Base-by-base conservation (phyloP, 1,140 invertebrate species). In the Neelides sp. region DNA sequence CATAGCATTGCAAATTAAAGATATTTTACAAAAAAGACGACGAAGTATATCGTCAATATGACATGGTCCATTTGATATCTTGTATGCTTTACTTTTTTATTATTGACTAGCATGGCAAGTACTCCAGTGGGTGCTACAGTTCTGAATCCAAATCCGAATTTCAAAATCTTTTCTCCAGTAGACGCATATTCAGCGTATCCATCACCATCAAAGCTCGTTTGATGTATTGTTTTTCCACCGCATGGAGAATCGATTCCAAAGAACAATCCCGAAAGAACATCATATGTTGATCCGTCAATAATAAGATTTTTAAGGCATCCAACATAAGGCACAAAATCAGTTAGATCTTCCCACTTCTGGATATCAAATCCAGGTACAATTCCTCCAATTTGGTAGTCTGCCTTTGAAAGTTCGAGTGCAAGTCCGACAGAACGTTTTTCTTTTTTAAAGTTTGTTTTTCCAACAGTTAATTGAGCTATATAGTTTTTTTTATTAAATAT, bases 261-360 rank as follows among this genome's bases (percentile, higher is more conserved):
- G 62, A 77, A 78, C 12, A 78, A 71, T 32, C 80, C 71, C 43
- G 71, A 70, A 58, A 80, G 69, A 2, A 79, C 74, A 64, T 81
- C 76, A 24, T 79, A 75, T 13, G 75, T 75, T 50, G 76, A 75
- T 66, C 80, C 73, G 55, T 83, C 78, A 0, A 90, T 76, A 39
- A 82, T 73, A 1, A 91, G 71, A 45, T 83, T 79, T 12, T 80
- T 78, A 69, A 93, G 77, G 62, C 86, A 91, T 4, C 88, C 88
- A 3, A 55, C 50, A 45, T 49, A 61, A 0, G 55, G 39, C 15
- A 42, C 37, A 10, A 46, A 23, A 19, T 27, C 30, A 1, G 50
- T 26, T 15, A 40, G 24, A 13, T 50, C 24, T 24, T 48, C n/a
- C 51, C 45, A 57, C 24, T 55, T 60, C 1, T 5, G 19, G 1